These are phyloP conservation scores for Myotis lucifugus DNA, from an alignment of 2,113 vertebrate species.

Conservation along the genomic window DNA sequence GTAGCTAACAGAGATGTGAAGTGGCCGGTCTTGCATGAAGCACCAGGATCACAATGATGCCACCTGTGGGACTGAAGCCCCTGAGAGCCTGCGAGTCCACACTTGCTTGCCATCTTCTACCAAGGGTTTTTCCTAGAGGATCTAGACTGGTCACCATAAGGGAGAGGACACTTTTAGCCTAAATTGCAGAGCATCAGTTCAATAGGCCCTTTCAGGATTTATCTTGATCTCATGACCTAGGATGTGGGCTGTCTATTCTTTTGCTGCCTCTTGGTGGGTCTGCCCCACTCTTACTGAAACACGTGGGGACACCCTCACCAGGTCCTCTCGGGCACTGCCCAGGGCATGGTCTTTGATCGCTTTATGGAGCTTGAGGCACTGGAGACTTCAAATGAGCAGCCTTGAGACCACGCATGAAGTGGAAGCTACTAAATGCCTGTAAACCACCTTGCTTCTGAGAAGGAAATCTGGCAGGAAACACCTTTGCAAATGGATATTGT, in stretches of 20 bases:
- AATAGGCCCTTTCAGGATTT: neutral
- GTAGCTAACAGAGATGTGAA: too few species aligned
- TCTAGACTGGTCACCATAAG: accelerated
- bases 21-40: accelerated
- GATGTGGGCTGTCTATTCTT: neutral
- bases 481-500: neutral
- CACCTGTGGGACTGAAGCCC: neutral
- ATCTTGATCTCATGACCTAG: neutral
- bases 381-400: accelerated
- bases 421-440: neutral
- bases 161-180: neutral
- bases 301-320: accelerated
- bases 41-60: neutral
- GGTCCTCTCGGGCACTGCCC: neutral
- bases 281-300: neutral
- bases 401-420: accelerated
- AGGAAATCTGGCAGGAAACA: slow-evolving; percentile 9
- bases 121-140: neutral
- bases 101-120: neutral
- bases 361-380: neutral
- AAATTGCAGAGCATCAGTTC: neutral
- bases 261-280: neutral
- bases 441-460: neutral
- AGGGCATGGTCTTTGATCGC: neutral
- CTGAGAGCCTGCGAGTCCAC: neutral